These are phyloP conservation scores for Bombus difficillimus DNA, from an alignment of 1,140 invertebrate species.

Conservation along the genomic window DNA sequence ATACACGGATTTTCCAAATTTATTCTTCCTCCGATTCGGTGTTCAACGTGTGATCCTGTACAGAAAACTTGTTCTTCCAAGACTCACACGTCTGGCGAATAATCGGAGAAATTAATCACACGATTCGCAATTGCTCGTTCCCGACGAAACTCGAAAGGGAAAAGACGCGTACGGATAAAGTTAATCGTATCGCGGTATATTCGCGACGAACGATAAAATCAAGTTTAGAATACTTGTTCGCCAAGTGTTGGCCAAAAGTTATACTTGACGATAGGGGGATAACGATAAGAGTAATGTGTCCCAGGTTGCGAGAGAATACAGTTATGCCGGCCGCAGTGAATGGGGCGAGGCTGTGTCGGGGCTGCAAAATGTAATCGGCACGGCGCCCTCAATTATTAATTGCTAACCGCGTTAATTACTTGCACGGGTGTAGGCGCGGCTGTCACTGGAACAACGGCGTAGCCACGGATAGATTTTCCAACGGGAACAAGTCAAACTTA, in stretches of 20 bases:
- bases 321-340: constrained; percentile 62
- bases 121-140: no score
- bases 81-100: no score
- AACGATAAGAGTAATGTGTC: constrained; percentile 72
- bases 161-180: neutral
- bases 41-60: no score
- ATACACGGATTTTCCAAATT: no score
- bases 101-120: neutral
- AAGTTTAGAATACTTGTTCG: neutral
- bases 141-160: neutral
- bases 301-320: constrained; percentile 65
- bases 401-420: constrained; percentile 80
- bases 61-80: neutral
- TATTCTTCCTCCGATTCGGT: no score
- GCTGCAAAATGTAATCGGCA: constrained; percentile 81
- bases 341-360: constrained; percentile 67
- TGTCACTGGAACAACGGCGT: constrained; percentile 75
- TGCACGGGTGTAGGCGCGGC: constrained; percentile 71
- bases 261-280: constrained; percentile 43
- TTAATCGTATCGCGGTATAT: neutral
- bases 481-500: constrained; percentile 20
- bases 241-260: constrained; percentile 26
- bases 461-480: constrained; percentile 65
- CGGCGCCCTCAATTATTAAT: constrained; percentile 81
- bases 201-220: neutral